These are phyloP conservation scores for Selenia dentaria DNA, from an alignment of 2,888 invertebrate genomes.

Conservation along the genomic window DNA sequence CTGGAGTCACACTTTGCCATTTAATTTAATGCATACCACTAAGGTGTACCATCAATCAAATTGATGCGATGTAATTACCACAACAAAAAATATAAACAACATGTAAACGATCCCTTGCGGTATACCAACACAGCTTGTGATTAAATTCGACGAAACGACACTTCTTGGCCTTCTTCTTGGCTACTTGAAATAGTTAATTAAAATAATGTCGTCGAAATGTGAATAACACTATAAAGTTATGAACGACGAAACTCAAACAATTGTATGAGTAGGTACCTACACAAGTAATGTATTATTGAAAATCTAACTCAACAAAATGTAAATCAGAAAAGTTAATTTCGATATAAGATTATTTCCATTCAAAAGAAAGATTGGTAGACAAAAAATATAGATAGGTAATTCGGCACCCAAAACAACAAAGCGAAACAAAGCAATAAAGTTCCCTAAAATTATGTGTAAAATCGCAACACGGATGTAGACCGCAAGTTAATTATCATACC, in stretches of 20 bases:
- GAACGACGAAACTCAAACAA: too few relatives aligned
- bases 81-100: not conserved
- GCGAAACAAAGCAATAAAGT: slow-evolving; percentile 18
- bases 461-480: slow-evolving; percentile 50
- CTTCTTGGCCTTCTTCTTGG: too few relatives aligned
- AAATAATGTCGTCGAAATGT: too few relatives aligned
- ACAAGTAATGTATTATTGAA: too few relatives aligned
- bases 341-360: slow-evolving; percentile 7
- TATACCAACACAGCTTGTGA: not conserved
- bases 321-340: not conserved
- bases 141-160: too few relatives aligned
- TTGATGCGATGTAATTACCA: not conserved
- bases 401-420: slow-evolving; percentile 7
- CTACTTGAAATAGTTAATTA: too few relatives aligned
- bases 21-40: slow-evolving; percentile 9
- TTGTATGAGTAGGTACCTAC: too few relatives aligned
- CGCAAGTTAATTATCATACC: slow-evolving; percentile 40
- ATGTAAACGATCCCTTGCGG: not conserved
- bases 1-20: slow-evolving; percentile 11
- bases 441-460: slow-evolving; percentile 38
- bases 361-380: slow-evolving; percentile 3
- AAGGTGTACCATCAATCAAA: slow-evolving; percentile 1
- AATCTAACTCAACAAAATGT: not conserved
- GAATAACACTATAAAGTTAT: too few relatives aligned
- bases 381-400: slow-evolving; percentile 13